Percentiles rank a stretch among this genome's conserved stretches.
These are phyloP conservation scores for Pegea sp. DNA, from an alignment of 23 tunicate genomes.

Conservation along the genomic window DNA sequence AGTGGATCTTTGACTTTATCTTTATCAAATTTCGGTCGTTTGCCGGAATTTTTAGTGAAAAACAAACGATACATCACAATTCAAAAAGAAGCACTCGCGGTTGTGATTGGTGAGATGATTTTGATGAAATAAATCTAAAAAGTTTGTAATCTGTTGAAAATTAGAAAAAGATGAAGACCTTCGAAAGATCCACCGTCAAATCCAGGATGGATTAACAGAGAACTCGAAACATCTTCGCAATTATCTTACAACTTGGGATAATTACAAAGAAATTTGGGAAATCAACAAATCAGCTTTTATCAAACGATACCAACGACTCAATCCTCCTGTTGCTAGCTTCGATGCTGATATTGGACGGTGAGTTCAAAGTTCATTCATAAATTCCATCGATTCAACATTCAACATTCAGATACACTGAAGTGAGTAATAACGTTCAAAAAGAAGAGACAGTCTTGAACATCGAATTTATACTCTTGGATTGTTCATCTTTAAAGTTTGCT, in stretches of 20 bases:
- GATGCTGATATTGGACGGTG: constrained; percentile 96
- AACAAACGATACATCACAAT: constrained; percentile 12
- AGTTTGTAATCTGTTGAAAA: not conserved
- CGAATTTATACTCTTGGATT: constrained; percentile 78
- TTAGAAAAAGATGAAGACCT: constrained; percentile 86
- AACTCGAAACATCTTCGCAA: constrained; percentile 52
- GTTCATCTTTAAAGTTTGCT: constrained; percentile 80
- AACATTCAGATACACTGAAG: constrained; percentile 66
- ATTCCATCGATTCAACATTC: not conserved
- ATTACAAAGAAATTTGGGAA: constrained; percentile 93
- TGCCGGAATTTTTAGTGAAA: constrained; percentile 53
- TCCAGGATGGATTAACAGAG: constrained; percentile 68
- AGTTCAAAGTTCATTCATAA: not conserved
- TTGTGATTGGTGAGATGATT: constrained; percentile 34
- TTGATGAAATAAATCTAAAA: not conserved
- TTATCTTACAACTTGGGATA: constrained; percentile 74
- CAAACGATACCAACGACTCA: constrained; percentile 57
- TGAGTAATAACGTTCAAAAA: constrained; percentile 90
- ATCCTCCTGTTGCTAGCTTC: constrained; percentile 68
- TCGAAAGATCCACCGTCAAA: constrained; percentile 46
- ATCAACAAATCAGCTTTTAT: constrained; percentile 92
- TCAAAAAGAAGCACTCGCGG: constrained; percentile 31
- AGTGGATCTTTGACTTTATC: constrained; percentile 66
- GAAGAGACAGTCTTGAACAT: constrained; percentile 84
- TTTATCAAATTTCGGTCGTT: constrained; percentile 20